Conservation (phyloP, 1,140 invertebrate species). For the Chrysomallon squamiferum region DNA sequence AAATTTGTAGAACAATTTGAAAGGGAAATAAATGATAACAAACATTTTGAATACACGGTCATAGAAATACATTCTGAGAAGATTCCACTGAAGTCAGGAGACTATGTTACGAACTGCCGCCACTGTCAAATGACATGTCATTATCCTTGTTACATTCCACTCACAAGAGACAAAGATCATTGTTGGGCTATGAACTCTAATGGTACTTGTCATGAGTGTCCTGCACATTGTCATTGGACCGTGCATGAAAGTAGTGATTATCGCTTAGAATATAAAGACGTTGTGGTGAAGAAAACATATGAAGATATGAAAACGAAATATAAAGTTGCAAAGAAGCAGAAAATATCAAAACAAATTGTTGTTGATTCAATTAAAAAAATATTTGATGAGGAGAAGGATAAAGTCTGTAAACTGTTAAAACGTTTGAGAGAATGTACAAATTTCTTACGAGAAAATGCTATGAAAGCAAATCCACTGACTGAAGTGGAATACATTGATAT, state of each 20-base stretch:
- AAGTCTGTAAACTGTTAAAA: too few species aligned
- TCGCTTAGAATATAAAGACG: slow-evolving; percentile 1
- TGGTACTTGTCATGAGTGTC: slow-evolving; percentile 20
- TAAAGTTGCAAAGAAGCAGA: too few species aligned
- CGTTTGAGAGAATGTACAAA: too few species aligned
- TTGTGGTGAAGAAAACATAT: not conserved
- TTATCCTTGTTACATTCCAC: slow-evolving; percentile 16
- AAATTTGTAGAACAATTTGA: not conserved
- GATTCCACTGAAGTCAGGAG: slow-evolving; percentile 11
- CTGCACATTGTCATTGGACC: slow-evolving; percentile 21
- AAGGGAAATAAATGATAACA: slow-evolving; percentile 23
- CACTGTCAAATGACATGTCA: slow-evolving; percentile 34
- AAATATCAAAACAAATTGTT: too few species aligned
- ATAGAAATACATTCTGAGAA: slow-evolving; percentile 6
- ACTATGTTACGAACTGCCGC: slow-evolving; percentile 34
- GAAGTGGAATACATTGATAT: too few species aligned
- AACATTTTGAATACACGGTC: slow-evolving; percentile 23
- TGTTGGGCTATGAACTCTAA: not conserved
- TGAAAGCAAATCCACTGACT: too few species aligned
- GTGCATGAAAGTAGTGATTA: slow-evolving; percentile 18
- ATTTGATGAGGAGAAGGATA: too few species aligned
- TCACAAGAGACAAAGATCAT: too few species aligned
- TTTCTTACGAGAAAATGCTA: too few species aligned
- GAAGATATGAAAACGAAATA: too few species aligned
- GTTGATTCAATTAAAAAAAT: too few species aligned